These are phyloP conservation scores for Drosophila erecta DNA, from an alignment of 1,140 invertebrate genomes.

Conservation along the genomic window DNA sequence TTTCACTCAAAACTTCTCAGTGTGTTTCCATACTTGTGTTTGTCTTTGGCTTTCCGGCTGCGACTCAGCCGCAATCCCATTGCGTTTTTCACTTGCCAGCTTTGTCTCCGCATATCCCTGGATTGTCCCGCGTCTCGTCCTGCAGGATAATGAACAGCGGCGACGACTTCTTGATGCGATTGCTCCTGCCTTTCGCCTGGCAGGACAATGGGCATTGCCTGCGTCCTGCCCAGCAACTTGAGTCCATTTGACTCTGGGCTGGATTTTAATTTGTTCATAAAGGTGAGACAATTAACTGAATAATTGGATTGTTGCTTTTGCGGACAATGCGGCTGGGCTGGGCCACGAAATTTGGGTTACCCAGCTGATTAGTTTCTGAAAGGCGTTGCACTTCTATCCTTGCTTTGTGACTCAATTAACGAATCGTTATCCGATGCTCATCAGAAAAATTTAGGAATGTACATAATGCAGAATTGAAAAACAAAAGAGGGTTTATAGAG, in stretches of 20 bases:
- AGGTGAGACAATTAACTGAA: slow-evolving; percentile 83
- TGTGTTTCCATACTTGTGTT: slow-evolving; percentile 55
- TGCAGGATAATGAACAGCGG: slow-evolving; percentile 70
- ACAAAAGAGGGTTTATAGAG: too few species aligned
- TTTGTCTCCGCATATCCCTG: slow-evolving; percentile 29
- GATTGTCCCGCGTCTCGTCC: slow-evolving; percentile 40
- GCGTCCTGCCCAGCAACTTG: slow-evolving; percentile 26
- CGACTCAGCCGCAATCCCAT: slow-evolving; percentile 24
- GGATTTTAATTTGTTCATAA: slow-evolving; percentile 82
- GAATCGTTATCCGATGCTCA: slow-evolving; percentile 10
- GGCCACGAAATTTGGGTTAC: slow-evolving; percentile 21
- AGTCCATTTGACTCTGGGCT: slow-evolving; percentile 71
- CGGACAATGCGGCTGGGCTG: slow-evolving; percentile 56
- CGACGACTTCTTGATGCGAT: slow-evolving; percentile 82
- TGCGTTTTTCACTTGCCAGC: slow-evolving; percentile 19
- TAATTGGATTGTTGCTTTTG: slow-evolving; percentile 76
- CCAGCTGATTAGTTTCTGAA: slow-evolving; percentile 47
- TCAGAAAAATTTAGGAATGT: too few species aligned
- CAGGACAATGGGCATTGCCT: slow-evolving; percentile 53
- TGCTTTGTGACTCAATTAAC: slow-evolving; percentile 21
- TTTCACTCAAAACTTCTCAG: slow-evolving; percentile 71
- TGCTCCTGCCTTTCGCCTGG: slow-evolving; percentile 48
- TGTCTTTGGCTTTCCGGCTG: slow-evolving; percentile 71
- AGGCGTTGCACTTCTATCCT: not conserved
- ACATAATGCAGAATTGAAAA: too few species aligned